Evolutionary conservation across 2,113 vertebrate genomes (phyloP).

Genomic region (Petroica traversi): DNA sequence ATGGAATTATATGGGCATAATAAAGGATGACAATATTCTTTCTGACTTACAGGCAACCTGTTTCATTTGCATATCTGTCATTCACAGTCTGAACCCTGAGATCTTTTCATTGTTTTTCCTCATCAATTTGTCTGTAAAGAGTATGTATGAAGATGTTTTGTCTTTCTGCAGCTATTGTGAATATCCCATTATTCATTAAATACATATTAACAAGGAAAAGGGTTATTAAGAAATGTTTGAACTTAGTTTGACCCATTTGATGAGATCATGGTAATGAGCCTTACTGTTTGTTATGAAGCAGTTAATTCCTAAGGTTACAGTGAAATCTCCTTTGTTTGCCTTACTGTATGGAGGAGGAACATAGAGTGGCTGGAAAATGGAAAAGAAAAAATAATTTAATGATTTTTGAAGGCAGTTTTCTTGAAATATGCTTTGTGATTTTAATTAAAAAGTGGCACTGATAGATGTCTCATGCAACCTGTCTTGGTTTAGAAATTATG

Average conservation of each 20-base stretch:
- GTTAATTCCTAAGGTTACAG: conserved; percentile 4
- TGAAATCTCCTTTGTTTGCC: neutral
- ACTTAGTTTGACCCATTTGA: conserved; percentile 14
- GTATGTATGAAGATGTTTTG: conserved; percentile 34
- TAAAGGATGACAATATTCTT: conserved; percentile 4
- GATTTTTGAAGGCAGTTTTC: neutral
- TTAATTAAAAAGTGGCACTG: neutral
- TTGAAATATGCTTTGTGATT: neutral
- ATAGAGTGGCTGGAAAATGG: neutral
- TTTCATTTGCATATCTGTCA: conserved; percentile 47
- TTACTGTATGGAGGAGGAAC: neutral
- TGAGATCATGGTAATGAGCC: neutral
- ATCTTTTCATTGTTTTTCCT: conserved; percentile 47
- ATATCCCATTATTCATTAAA: conserved; percentile 38
- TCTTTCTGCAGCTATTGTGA: conserved; percentile 39
- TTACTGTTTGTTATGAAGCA: neutral
- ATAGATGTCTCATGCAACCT: neutral
- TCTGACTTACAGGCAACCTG: conserved; percentile 30
- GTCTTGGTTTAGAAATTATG: neutral
- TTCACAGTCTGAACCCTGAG: conserved; percentile 53
- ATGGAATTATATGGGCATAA: neutral
- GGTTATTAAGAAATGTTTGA: conserved; percentile 11
- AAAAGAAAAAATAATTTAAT: neutral
- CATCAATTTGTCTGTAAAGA: conserved; percentile 38
- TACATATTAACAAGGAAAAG: neutral